phyloP scores from a whole-genome alignment of 2,797 vertebrate genomes.

The Phoebastria nigripes region DNA sequence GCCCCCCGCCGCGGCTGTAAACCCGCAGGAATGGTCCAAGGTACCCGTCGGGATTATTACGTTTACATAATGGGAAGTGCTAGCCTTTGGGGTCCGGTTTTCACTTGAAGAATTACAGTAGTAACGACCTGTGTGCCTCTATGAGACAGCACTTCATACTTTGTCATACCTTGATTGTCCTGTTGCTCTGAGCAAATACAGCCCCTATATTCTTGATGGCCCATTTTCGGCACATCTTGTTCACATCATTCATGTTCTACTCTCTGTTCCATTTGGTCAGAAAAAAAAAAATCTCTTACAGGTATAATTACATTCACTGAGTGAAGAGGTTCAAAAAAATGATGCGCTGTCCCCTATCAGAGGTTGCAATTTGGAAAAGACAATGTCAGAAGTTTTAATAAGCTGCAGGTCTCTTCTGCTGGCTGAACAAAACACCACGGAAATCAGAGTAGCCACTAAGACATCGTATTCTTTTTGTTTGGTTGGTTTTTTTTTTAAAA shows the following conservation, averaged over 20 bases:
- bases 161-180: no score
- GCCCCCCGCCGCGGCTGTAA: not conserved
- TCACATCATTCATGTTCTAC: not conserved
- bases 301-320: not conserved
- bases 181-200: not conserved
- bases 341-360: rapidly evolving
- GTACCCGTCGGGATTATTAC: rapidly evolving
- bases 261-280: not conserved
- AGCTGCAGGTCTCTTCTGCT: not conserved
- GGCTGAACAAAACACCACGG: not conserved
- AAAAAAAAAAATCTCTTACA: not conserved
- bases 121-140: rapidly evolving
- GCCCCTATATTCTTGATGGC: not conserved
- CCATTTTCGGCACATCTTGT: not conserved
- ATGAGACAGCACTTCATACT: rapidly evolving
- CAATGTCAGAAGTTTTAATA: not conserved
- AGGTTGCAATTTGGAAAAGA: not conserved
- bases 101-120: not conserved
- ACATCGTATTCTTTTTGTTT: not conserved
- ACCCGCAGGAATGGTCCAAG: rapidly evolving
- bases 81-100: not conserved
- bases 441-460: not conserved
- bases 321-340: not conserved
- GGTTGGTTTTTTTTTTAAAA: not conserved
- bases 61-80: rapidly evolving